phyloP scores from a whole-genome alignment of 37 sponge, comb jelly and placozoan species.

The Halichondria panicea region DNA sequence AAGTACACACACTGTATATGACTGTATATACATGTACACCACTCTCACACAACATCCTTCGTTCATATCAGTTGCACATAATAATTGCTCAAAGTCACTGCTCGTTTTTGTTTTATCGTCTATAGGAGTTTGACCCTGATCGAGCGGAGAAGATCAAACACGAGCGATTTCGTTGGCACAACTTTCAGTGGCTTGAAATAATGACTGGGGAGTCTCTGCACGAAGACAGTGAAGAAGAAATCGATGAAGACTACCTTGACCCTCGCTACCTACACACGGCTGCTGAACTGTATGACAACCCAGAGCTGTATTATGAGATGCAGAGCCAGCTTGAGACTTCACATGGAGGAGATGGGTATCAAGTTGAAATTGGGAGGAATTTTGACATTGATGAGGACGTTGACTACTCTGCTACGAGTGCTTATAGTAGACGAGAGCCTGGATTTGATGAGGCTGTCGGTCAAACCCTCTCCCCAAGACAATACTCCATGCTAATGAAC shows the following conservation, averaged over 20 bases:
- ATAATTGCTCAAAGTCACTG: no score
- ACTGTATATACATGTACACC: slow-evolving; percentile 6
- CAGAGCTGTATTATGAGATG: slow-evolving; percentile 1
- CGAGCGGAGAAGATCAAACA: slow-evolving; percentile 72
- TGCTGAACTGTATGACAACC: slow-evolving; percentile 47
- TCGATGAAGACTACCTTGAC: slow-evolving; percentile 61
- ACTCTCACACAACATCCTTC: background rate
- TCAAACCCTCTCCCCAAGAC: slow-evolving; percentile 1
- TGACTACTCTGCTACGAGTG: no score
- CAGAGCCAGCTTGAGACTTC: slow-evolving; percentile 16
- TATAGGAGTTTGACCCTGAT: slow-evolving; percentile 73
- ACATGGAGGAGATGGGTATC: background rate
- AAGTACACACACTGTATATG: slow-evolving; percentile 2
- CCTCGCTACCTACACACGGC: slow-evolving; percentile 57
- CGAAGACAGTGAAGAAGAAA: slow-evolving; percentile 33
- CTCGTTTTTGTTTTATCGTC: background rate
- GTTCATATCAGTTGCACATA: no score
- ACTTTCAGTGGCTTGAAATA: slow-evolving; percentile 91
- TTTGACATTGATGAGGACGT: background rate
- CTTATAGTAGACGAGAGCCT: no score
- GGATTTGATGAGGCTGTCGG: background rate
- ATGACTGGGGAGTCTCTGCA: slow-evolving; percentile 57
- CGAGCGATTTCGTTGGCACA: slow-evolving; percentile 87
- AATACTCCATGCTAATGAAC: slow-evolving; percentile 1
- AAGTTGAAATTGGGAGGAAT: background rate